Conservation (phyloP, 2,113 vertebrate genomes). For the Sylvia atricapilla region DNA sequence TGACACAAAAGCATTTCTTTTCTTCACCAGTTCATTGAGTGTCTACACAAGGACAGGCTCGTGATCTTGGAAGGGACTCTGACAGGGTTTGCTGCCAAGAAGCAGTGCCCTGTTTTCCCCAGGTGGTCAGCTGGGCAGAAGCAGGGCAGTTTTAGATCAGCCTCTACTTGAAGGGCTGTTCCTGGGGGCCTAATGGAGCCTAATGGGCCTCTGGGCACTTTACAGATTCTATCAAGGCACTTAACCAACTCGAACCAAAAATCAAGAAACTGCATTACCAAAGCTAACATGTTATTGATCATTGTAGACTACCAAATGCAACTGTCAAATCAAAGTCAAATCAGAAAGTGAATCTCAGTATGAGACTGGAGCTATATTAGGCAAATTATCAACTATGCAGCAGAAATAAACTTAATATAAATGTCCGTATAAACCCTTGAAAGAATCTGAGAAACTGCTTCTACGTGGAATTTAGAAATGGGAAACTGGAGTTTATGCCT, state of each 20-base stretch:
- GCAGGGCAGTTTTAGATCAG: background rate
- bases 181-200: fast-evolving
- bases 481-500: background rate
- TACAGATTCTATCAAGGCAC: background rate
- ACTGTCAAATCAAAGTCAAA: constrained; percentile 39
- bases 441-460: background rate
- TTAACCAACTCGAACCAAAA: constrained; percentile 33
- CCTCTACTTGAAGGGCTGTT: background rate
- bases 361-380: constrained; percentile 28
- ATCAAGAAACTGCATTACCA: constrained; percentile 37
- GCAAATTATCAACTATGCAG: constrained; percentile 10
- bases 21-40: background rate
- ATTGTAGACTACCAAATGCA: constrained; percentile 10
- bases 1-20: background rate
- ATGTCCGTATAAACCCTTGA: background rate
- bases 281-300: constrained; percentile 29
- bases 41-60: fast-evolving
- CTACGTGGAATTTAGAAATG: background rate
- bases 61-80: fast-evolving
- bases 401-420: background rate
- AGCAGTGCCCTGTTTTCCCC: background rate
- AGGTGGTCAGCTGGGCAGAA: background rate
- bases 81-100: background rate
- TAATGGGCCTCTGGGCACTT: background rate
- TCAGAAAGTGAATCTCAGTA: constrained; percentile 3